Evolutionary conservation across 92 coral and sea anemone genomes (phyloP).

Genomic region (Porites evermanni): DNA sequence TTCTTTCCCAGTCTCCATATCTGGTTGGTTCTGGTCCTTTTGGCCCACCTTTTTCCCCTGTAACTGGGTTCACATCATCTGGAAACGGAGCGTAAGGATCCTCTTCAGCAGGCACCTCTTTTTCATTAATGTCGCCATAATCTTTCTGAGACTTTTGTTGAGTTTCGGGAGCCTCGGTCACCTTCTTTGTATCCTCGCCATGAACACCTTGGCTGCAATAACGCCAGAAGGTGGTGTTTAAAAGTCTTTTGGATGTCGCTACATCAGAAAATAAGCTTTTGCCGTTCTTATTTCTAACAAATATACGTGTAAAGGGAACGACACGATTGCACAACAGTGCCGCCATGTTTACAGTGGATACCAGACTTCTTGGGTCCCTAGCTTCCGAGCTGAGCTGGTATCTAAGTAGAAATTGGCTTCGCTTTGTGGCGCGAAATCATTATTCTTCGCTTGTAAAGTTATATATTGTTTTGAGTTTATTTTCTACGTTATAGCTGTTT

Average conservation of each 20-base stretch:
- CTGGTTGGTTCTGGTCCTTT: conserved; percentile 99
- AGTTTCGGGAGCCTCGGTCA: conserved; percentile 25
- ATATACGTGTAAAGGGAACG: not conserved
- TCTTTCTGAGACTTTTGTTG: conserved; percentile 42
- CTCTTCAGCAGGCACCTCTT: conserved; percentile 47
- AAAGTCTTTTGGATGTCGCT: not conserved
- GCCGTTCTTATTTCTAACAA: not conserved
- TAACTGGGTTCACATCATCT: conserved; percentile 86
- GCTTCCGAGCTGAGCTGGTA: conserved; percentile 15
- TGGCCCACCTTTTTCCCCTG: conserved; percentile 97
- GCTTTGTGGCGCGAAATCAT: conserved; percentile 38
- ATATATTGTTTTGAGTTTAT: not conserved
- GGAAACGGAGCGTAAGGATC: conserved; percentile 98
- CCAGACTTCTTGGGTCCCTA: not conserved
- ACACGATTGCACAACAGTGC: conserved; percentile 35
- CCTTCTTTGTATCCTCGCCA: conserved; percentile 11
- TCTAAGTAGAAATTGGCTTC: not conserved
- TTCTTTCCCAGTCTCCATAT: conserved; percentile 99
- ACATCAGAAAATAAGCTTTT: not conserved
- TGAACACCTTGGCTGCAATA: not conserved
- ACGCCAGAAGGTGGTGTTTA: not conserved
- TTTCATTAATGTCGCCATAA: conserved; percentile 17
- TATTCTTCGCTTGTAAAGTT: not conserved
- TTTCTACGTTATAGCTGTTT: not conserved
- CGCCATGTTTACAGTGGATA: conserved; percentile 70